Base-by-base conservation (phyloP, 1,140 invertebrate genomes). In the Drosophila quadrilineata region DNA sequence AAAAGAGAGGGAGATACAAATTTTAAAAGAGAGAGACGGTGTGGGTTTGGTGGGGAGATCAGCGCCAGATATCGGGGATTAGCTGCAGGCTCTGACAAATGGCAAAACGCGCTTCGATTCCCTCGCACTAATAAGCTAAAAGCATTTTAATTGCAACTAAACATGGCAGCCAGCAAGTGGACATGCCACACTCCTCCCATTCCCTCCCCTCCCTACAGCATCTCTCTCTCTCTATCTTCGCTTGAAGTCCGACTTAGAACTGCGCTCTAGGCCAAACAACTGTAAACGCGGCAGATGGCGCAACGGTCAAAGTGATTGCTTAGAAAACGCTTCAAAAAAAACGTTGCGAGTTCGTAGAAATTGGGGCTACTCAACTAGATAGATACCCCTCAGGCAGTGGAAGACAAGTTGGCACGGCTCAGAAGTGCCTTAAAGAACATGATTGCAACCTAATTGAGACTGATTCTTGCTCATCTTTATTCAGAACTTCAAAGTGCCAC, bases 131-230 rank as follows among this genome's bases (percentile, higher is more conserved):
- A 84, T 84, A 84, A 84, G 77, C 85, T 84, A 84, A 84, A 84
- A 85, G 71, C 74, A 84, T 84, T 84, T 85, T 84, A 84, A 84
- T 84, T 84, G 77, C 79, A 75, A 77, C 77, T 84, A 84, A 84
- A 84, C 77, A 84, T 84, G 77, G 77, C 76, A 80, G 43, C 28
- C 46, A 63, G 49, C 69, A 63, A 68, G 35, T 56, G 46, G 69
- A 77, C 73, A 52, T 35, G 58, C 59, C 45, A 54, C 68, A 41
- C 29, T 58, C 59, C 40, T 19, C 10, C 22, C 63, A 14, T 12
- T 29, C 31, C 22, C 43, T 10, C 16, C 16, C 22, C 28, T 19
- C 12, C 26, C 40, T 17, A 26, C 17, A 14, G 29, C 36, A 43
- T 24, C 50, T 53, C 14, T 24, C 19, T 24, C 38, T 17, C 33